These are phyloP conservation scores for Catajapyx aquilonaris DNA, from an alignment of 1,140 invertebrate genomes.

Conservation along the genomic window DNA sequence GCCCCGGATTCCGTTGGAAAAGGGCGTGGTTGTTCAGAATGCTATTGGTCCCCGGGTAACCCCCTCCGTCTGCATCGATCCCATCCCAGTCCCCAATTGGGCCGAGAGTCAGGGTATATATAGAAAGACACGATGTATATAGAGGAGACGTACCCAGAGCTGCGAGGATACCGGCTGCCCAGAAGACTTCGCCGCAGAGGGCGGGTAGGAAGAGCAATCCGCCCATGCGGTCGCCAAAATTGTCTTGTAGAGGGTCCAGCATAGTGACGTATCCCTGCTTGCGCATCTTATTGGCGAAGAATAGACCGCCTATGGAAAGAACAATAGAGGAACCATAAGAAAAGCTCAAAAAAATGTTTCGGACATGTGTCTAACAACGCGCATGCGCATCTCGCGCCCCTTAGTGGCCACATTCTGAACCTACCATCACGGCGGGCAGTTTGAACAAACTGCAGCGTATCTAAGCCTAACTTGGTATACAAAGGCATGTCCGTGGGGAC, in stretches of 20 bases:
- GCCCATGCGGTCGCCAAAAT: conserved; percentile 90
- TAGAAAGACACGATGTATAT: too few species aligned
- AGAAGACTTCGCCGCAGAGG: conserved; percentile 90
- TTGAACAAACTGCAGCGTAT: too few species aligned
- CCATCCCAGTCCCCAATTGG: too few species aligned
- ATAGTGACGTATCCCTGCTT: conserved; percentile 95
- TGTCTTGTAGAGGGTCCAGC: conserved; percentile 92
- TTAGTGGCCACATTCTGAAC: neutral
- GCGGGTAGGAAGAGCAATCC: conserved; percentile 90
- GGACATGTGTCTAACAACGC: neutral
- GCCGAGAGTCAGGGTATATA: too few species aligned
- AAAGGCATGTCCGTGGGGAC: too few species aligned
- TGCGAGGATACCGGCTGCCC: conserved; percentile 90
- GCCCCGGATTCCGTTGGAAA: too few species aligned
- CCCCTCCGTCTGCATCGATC: too few species aligned
- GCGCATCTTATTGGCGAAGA: conserved; percentile 96
- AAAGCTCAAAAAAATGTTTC: neutral
- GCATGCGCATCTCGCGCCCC: neutral
- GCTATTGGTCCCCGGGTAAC: too few species aligned
- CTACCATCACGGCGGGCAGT: too few species aligned
- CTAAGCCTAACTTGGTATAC: too few species aligned
- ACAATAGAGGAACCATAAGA: conserved; percentile 5
- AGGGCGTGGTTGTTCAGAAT: too few species aligned
- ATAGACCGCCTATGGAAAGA: conserved; percentile 56
- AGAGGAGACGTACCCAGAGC: conserved; percentile 44